Evolutionary conservation across 2,113 vertebrate genomes (phyloP).

Genomic region (Salvator merianae): DNA sequence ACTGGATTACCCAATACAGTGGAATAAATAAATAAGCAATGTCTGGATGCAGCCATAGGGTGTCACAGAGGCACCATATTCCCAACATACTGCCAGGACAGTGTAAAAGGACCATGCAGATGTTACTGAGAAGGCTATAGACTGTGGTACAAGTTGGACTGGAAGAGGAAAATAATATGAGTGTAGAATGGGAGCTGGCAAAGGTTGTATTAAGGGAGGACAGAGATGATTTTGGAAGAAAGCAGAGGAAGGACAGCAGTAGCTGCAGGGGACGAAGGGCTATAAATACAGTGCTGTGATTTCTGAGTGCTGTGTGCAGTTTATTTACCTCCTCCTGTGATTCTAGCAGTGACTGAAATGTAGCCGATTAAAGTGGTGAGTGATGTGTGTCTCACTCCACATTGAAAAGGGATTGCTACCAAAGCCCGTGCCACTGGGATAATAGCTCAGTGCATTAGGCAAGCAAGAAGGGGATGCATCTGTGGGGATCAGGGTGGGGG

Average conservation of each 20-base stretch:
- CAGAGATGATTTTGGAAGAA: not conserved
- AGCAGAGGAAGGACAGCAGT: not conserved
- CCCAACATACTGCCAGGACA: too few relatives aligned
- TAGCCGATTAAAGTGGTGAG: not conserved
- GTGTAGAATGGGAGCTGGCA: not conserved
- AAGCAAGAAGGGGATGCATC: not conserved
- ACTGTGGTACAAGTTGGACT: not conserved
- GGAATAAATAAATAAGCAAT: too few relatives aligned
- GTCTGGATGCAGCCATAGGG: too few relatives aligned
- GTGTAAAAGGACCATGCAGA: too few relatives aligned
- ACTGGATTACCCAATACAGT: too few relatives aligned
- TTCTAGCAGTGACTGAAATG: not conserved
- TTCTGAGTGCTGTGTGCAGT: not conserved
- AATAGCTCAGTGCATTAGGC: constrained; percentile 10
- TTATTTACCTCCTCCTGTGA: constrained; percentile 11
- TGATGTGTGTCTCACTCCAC: not conserved
- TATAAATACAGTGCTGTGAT: not conserved
- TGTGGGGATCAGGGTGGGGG: constrained; percentile 15
- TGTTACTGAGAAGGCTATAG: not conserved
- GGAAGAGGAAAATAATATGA: not conserved
- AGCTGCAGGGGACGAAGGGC: too few relatives aligned
- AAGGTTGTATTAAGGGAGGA: too few relatives aligned
- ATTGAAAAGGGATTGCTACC: constrained; percentile 8
- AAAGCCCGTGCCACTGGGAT: not conserved
- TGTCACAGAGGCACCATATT: too few relatives aligned